phyloP scores from a whole-genome alignment of 2,113 vertebrate species.

The Sinosuthora webbiana region DNA sequence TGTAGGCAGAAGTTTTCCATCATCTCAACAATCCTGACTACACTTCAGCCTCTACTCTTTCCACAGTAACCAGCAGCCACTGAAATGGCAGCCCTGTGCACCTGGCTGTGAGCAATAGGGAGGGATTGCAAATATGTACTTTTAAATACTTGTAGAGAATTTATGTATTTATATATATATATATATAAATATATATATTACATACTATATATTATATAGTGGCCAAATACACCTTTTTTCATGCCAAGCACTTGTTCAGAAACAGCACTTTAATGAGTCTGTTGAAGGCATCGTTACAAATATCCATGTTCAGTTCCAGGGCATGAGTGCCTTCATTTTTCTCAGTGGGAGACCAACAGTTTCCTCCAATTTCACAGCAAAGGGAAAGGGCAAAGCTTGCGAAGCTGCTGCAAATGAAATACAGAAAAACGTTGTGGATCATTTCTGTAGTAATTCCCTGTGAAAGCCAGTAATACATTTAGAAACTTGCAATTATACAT shows the following conservation, averaged over 20 bases:
- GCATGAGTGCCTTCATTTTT: not conserved
- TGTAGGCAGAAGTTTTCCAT: not conserved
- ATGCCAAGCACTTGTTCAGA: not conserved
- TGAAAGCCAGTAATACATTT: slow-evolving; percentile 26
- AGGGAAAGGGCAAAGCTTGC: not conserved
- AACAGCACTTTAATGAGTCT: not conserved
- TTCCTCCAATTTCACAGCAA: not conserved
- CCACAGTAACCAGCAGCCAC: not conserved
- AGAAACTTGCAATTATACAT: not conserved
- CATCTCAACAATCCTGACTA: not conserved
- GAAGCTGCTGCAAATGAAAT: not conserved
- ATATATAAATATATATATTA: not conserved
- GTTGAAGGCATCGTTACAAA: not conserved
- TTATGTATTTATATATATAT: not conserved
- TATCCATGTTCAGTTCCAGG: not conserved
- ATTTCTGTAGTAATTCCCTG: slow-evolving; percentile 16
- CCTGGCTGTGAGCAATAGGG: not conserved
- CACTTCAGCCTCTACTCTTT: not conserved
- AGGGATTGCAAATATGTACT: not conserved
- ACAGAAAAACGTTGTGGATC: not conserved
- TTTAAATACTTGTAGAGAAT: not conserved
- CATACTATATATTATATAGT: not conserved
- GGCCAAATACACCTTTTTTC: not conserved
- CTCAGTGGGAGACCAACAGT: not conserved
- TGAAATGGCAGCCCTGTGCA: not conserved